Evolutionary conservation across 1,140 invertebrate species (phyloP), one percentile per base, ranked within the genome.

Genomic region (Bombus consobrinus): DNA sequence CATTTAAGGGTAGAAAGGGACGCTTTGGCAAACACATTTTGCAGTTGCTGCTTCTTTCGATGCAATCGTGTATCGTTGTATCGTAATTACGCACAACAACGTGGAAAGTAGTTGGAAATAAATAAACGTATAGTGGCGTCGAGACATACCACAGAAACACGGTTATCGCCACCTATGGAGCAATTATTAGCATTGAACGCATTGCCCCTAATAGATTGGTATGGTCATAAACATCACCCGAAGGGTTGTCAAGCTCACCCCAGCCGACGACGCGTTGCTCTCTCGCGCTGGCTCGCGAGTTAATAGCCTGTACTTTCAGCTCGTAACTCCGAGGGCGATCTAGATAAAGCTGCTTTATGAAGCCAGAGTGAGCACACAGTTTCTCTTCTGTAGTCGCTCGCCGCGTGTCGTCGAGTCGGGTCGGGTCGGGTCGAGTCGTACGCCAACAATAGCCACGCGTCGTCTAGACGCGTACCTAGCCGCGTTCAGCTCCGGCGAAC

Each of bases 271-370:
- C 53, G 41, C 41, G 72, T 43, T 37, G 74, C 39, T 64, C 69
- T 81, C 79, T 72, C 85, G 37, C 86, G 75, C 74, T 69, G 80
- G 64, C 79, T 86, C 71, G 79, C 89, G 86, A 91, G 83, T 91
- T 92, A 92, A 92, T 92, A 92, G 89, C 84, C 84, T 74, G 84
- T 92, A 90, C 91, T 88, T 92, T 88, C 59, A 83, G 76, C 64
- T 75, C 85, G 86, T 92, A 91, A 92, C 88, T 91, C 53, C 74
- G 43, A 47, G 72, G 84, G 77, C 90, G 87, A 90, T 92, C 91
- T 86, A 92, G 91, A 92, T 92, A 91, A 88, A 90, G 80, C 75
- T 88, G 88, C 86, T 92, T 92, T 89, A 92, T 90, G 90, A 90
- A 92, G 86, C 87, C 83, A 43, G 76, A 75, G 81, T 62, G 81